Evolutionary conservation across 2,888 invertebrate genomes (phyloP), one percentile per base, ranked within the genome.

Genomic region (Xestia rhomboidea): DNA sequence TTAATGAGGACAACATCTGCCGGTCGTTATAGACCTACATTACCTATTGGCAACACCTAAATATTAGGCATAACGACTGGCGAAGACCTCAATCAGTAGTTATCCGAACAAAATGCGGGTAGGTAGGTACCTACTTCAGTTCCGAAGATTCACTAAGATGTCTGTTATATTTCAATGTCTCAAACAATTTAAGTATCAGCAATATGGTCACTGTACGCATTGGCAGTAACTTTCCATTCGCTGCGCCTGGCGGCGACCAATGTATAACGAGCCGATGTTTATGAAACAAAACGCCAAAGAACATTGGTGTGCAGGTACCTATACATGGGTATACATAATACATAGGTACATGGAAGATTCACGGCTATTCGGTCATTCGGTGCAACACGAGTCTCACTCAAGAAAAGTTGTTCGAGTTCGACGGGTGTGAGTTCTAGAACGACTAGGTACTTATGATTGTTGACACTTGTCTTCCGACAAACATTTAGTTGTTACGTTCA

Each of bases 201-300:
- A 86, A 76, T 75, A 73, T 63, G 41, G 66, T 71, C 70, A 70
- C 73, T 82, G 73, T 79, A 69, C 63, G 57, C 41, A 81, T 77
- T 54, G 75, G 72, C 86, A 80, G 92, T 92, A 90, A 92, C 90
- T 94, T 94, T 94, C 95, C 94, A 91, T 88, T 91, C 89, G 84
- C 49, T 72, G 74, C 57, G 72, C 57, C 84, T 91, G 89, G 81
- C 60, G 76, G 78, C 73, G 68, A 60, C 85, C 90, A 85, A 84
- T 90, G 91, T 89, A 92, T 91, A 92, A 92, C 91, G 90, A 91
- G 87, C 85, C 88, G 81, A 91, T 95, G 95, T 95, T 95, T 95
- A 94, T 94, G 93, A 95, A 95, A 96, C 92, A 93, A 83, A 91
- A 94, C 89, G 79, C 93, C 90, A 74, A 88, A 83, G 86, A 87